A percentile compares a stretch with the other conserved stretches of the same genome.
phyloP scores from a whole-genome alignment of 2,113 vertebrate genomes.

The Ochotona curzoniae region DNA sequence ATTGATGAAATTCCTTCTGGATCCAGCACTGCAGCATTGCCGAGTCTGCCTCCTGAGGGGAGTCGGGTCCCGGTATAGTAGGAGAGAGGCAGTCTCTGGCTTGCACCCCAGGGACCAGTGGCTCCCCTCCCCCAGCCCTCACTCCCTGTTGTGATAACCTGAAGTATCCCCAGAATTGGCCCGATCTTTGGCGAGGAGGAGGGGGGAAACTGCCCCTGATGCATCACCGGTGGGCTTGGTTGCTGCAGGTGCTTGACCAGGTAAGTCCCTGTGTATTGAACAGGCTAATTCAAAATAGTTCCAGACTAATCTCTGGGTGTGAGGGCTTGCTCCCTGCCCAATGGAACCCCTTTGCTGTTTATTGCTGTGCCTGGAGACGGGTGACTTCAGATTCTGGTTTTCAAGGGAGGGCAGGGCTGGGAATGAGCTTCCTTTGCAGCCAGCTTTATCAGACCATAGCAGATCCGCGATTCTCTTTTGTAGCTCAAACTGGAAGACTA shows the following conservation, averaged over 20 bases:
- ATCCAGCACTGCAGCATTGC: too few relatives aligned
- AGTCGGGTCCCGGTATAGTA: too few relatives aligned
- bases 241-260: not conserved
- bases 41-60: not conserved
- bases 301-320: not conserved
- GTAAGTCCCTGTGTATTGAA: not conserved
- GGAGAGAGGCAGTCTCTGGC: too few relatives aligned
- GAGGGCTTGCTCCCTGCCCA: accelerated
- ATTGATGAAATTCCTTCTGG: too few relatives aligned
- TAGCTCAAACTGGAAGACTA: slow-evolving; percentile 82
- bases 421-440: slow-evolving; percentile 25
- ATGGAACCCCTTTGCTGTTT: not conserved
- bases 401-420: not conserved
- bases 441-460: slow-evolving; percentile 28
- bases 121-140: not conserved
- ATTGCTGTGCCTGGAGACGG: not conserved
- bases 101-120: too few relatives aligned
- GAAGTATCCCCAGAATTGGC: not conserved
- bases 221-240: not conserved
- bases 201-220: not conserved
- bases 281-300: slow-evolving; percentile 21
- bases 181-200: not conserved
- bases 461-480: slow-evolving; percentile 65
- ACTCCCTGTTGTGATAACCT: not conserved
- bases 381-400: slow-evolving; percentile 47